These are phyloP conservation scores for Cylloceria caligata DNA, from an alignment of 2,888 invertebrate species.

Conservation along the genomic window DNA sequence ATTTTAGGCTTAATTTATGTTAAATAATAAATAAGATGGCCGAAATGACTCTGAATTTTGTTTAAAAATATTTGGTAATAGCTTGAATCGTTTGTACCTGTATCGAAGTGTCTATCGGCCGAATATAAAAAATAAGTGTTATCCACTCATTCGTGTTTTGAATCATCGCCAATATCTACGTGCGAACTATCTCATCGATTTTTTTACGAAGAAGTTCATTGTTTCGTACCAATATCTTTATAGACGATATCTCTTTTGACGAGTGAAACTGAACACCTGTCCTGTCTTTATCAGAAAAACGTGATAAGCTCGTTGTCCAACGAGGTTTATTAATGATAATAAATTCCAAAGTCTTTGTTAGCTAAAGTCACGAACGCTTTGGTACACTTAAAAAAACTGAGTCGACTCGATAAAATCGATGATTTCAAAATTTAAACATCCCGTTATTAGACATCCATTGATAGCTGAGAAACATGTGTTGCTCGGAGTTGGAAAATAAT, in stretches of 20 bases:
- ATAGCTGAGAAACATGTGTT: no score
- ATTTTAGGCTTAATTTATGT: constrained; percentile 1
- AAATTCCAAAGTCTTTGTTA: constrained; percentile 14
- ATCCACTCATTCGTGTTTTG: no score
- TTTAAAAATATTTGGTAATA: not conserved
- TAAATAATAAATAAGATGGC: not conserved
- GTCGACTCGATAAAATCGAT: not conserved
- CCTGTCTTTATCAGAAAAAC: constrained; percentile 30
- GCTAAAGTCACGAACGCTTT: not conserved
- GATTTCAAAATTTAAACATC: not conserved
- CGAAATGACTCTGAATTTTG: not conserved
- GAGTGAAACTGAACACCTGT: not conserved
- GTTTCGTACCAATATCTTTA: constrained; percentile 7
- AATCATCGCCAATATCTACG: not conserved
- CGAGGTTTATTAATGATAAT: constrained; percentile 18
- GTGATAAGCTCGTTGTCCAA: not conserved
- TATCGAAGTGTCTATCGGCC: not conserved
- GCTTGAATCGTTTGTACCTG: not conserved
- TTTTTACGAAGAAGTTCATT: not conserved
- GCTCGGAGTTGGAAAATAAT: no score
- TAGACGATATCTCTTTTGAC: not conserved
- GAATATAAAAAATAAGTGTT: not conserved
- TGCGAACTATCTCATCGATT: not conserved
- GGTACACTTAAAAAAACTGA: not conserved
- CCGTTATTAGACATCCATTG: not conserved